These are phyloP conservation scores for Sipha flava DNA, from an alignment of 1,140 invertebrate species.

Conservation along the genomic window DNA sequence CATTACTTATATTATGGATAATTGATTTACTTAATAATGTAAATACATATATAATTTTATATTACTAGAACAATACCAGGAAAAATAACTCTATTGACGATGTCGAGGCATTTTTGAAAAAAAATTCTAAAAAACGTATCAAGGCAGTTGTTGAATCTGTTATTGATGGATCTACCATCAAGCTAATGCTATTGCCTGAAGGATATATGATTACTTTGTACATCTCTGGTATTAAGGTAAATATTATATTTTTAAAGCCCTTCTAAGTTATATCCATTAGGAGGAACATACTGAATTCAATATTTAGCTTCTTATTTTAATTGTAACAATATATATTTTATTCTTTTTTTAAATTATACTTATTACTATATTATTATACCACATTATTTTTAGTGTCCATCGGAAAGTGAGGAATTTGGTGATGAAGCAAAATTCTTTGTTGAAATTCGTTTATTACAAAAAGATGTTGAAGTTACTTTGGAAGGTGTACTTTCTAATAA, in stretches of 20 bases:
- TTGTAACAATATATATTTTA: too few species aligned
- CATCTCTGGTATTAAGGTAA: conserved; percentile 83
- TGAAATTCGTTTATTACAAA: conserved; percentile 80
- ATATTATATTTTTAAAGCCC: too few species aligned
- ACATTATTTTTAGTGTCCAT: conserved; percentile 32
- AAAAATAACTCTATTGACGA: conserved; percentile 76
- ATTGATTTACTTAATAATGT: too few species aligned
- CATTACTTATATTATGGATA: too few species aligned
- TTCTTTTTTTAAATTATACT: too few species aligned
- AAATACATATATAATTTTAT: not conserved
- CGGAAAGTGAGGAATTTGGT: conserved; percentile 48
- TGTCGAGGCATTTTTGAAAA: conserved; percentile 70
- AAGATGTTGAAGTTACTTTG: conserved; percentile 85
- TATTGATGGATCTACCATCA: conserved; percentile 88
- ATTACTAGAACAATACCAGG: conserved; percentile 59
- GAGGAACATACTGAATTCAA: too few species aligned
- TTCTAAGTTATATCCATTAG: too few species aligned
- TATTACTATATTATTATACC: too few species aligned
- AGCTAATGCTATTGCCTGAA: conserved; percentile 78
- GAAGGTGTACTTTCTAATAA: conserved; percentile 83
- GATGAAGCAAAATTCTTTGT: conserved; percentile 85
- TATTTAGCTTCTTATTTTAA: too few species aligned
- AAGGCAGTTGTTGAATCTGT: conserved; percentile 91
- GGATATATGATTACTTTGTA: conserved; percentile 80
- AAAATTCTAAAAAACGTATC: conserved; percentile 66